Conservation (phyloP, 2,797 vertebrate genomes). For the Halcyon badia region DNA sequence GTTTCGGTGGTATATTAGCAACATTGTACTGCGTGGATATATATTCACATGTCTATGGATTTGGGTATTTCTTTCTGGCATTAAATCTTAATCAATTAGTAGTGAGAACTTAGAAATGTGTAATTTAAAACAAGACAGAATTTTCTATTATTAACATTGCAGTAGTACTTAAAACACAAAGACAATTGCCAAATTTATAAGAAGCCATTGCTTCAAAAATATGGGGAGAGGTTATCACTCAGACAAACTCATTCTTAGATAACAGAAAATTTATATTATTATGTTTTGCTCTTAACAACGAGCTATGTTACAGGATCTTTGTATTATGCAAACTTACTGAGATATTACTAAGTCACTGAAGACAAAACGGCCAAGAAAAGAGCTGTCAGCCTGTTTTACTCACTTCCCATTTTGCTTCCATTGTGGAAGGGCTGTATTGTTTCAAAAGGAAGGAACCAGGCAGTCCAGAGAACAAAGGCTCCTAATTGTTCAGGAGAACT, state of each 20-base stretch:
- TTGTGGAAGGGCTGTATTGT: background rate
- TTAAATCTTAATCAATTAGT: background rate
- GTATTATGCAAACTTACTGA: background rate
- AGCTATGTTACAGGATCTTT: background rate
- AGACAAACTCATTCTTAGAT: background rate
- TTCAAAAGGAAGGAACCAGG: conserved; percentile 22
- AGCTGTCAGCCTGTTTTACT: conserved; percentile 22
- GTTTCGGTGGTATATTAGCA: background rate
- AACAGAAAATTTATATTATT: background rate
- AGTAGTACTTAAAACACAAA: background rate
- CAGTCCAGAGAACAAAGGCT: conserved; percentile 26
- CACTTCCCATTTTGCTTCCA: background rate
- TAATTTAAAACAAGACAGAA: background rate
- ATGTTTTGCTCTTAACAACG: background rate
- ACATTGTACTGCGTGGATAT: background rate
- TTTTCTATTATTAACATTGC: background rate
- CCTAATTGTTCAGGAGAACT: conserved; percentile 1
- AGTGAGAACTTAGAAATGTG: background rate
- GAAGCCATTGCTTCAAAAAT: background rate
- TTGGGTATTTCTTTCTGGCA: background rate
- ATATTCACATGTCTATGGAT: background rate
- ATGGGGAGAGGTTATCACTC: background rate
- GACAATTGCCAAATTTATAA: background rate
- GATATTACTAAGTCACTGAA: conserved; percentile 1
- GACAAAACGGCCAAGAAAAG: conserved; percentile 12